Evolutionary conservation across 2,888 invertebrate genomes (phyloP).

Genomic region (Himalopsyche anomala): DNA sequence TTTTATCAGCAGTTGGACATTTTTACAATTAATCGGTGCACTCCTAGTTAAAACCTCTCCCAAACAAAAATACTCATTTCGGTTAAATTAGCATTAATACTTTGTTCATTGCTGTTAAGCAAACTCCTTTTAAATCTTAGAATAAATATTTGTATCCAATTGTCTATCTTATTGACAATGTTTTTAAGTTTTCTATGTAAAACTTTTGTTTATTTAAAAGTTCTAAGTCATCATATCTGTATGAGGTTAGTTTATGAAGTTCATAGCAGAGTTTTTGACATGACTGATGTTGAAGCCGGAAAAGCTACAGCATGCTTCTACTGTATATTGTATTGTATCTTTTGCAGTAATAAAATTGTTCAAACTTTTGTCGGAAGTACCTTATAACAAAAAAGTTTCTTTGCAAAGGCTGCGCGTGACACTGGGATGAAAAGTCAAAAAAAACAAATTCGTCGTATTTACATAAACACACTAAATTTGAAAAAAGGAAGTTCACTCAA

Average conservation of each 20-base stretch:
- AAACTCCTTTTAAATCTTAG: too few relatives aligned
- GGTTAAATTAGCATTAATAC: too few relatives aligned
- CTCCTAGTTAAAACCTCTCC: too few relatives aligned
- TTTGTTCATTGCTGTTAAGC: too few relatives aligned
- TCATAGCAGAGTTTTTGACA: conserved; percentile 35
- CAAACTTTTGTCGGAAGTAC: conserved; percentile 36
- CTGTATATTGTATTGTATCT: conserved; percentile 45
- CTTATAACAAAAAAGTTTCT: conserved; percentile 13
- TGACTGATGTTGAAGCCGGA: conserved; percentile 46
- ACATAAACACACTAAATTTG: too few relatives aligned
- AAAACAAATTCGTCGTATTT: too few relatives aligned
- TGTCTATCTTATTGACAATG: neutral
- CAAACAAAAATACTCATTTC: too few relatives aligned
- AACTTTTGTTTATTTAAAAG: conserved; percentile 37
- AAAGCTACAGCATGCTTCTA: conserved; percentile 36
- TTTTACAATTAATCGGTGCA: too few relatives aligned
- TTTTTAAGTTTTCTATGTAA: neutral
- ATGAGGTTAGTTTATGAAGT: conserved; percentile 28
- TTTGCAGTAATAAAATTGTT: conserved; percentile 46
- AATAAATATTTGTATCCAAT: neutral
- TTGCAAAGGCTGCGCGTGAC: conserved; percentile 27
- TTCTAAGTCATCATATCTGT: conserved; percentile 46
- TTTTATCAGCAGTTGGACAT: too few relatives aligned
- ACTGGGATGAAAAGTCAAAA: neutral
- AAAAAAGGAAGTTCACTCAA: too few relatives aligned